Conservation (phyloP, 2,888 invertebrate species). For the Diaprepes abbreviatus region DNA sequence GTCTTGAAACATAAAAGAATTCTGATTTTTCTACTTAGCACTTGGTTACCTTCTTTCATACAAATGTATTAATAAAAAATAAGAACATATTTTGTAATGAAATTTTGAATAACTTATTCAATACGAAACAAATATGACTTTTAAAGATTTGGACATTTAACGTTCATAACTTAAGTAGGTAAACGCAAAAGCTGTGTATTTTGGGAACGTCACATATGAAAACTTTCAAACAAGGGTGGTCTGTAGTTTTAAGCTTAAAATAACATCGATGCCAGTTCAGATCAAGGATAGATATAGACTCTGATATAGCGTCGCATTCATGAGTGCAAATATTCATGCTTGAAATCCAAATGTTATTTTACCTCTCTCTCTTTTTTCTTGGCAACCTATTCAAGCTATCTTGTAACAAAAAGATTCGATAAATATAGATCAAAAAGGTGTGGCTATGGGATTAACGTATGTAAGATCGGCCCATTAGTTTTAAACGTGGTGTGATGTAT, state of each 20-base stretch:
- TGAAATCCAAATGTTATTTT: slow-evolving; percentile 29
- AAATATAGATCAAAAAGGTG: slow-evolving; percentile 41
- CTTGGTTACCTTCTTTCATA: too few species aligned
- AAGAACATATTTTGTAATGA: too few species aligned
- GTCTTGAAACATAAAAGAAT: too few species aligned
- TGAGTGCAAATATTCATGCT: slow-evolving; percentile 36
- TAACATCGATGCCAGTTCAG: slow-evolving; percentile 38
- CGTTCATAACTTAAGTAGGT: not conserved
- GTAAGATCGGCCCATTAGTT: slow-evolving; percentile 41
- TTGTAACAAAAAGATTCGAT: slow-evolving; percentile 32
- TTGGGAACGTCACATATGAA: not conserved
- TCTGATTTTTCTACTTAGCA: too few species aligned
- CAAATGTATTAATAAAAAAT: too few species aligned
- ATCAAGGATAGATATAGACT: slow-evolving; percentile 23
- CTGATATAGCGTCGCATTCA: slow-evolving; percentile 35
- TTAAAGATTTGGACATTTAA: too few species aligned
- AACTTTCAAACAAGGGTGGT: slow-evolving; percentile 36
- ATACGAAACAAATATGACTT: too few species aligned
- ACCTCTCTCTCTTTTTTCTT: slow-evolving; percentile 24
- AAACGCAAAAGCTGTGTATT: not conserved
- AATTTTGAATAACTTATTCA: too few species aligned
- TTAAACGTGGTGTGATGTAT: slow-evolving; percentile 38
- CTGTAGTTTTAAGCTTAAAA: slow-evolving; percentile 34
- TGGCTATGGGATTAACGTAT: slow-evolving; percentile 16
- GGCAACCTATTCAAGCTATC: slow-evolving; percentile 32